A percentile compares a stretch with the other conserved stretches of the same genome.
Conservation (phyloP, 1,140 invertebrate species). For the Brachionus rubens region DNA sequence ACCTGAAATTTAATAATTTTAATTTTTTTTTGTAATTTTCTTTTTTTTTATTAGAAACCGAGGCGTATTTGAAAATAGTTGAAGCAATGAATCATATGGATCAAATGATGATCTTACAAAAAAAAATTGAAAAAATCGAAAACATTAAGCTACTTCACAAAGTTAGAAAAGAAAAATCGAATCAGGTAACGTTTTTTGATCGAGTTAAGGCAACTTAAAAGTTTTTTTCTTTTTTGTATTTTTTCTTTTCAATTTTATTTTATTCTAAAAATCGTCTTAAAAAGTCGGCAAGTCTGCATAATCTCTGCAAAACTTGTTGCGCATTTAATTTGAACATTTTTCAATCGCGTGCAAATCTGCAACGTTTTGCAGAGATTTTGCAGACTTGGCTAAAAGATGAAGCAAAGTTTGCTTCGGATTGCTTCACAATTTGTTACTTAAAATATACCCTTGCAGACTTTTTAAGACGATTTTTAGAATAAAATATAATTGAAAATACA, state of each 20-base stretch:
- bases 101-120: background rate
- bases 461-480: no score
- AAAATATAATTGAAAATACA: no score
- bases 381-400: no score
- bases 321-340: no score
- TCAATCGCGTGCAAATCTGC: no score
- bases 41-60: background rate
- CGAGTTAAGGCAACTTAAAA: no score
- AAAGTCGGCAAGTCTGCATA: no score
- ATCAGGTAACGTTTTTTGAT: slow-evolving; percentile 27
- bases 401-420: no score
- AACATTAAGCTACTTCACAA: slow-evolving; percentile 41
- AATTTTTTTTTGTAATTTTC: background rate
- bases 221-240: background rate
- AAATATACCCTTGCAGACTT: no score
- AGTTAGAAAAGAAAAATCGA: slow-evolving; percentile 33
- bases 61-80: background rate
- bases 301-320: no score
- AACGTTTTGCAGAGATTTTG: no score
- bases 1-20: background rate
- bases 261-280: background rate
- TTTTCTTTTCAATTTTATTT: background rate
- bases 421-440: no score
- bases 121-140: slow-evolving; percentile 44
- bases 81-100: slow-evolving; percentile 15